A percentile compares a stretch with the other conserved stretches of the same genome.
These are phyloP conservation scores for Bugula neritina DNA, from an alignment of 2,888 invertebrate genomes.

Conservation along the genomic window DNA sequence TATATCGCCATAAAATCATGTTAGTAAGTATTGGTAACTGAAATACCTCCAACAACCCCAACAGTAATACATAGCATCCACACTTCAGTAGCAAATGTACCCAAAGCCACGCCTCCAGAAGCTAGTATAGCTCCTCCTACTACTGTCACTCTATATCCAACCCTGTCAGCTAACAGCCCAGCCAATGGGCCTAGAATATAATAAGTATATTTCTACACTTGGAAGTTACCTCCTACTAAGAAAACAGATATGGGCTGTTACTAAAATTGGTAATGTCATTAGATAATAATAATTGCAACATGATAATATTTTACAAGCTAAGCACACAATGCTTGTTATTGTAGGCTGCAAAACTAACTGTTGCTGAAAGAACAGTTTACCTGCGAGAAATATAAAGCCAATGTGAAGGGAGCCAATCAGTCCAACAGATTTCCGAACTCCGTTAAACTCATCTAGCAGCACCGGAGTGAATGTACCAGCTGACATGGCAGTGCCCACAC, in stretches of 20 bases:
- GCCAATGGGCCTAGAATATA: slow-evolving; percentile 34
- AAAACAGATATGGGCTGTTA: no score
- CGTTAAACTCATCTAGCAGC: background rate
- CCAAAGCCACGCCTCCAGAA: slow-evolving; percentile 36
- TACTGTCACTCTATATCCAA: slow-evolving; percentile 33
- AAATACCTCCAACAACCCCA: slow-evolving; percentile 36
- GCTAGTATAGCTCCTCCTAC: slow-evolving; percentile 35
- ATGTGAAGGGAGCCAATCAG: slow-evolving; percentile 35
- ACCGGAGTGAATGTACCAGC: slow-evolving; percentile 11
- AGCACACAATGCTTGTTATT: no score
- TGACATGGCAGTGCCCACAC: background rate
- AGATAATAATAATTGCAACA: no score
- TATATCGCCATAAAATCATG: no score
- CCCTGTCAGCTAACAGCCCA: slow-evolving; percentile 35
- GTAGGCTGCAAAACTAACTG: no score
- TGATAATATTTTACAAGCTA: no score
- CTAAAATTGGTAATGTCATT: no score
- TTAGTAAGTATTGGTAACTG: no score
- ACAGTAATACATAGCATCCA: slow-evolving; percentile 32
- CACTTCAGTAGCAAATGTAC: slow-evolving; percentile 33
- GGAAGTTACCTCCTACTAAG: no score
- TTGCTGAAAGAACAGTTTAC: no score
- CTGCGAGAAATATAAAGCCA: background rate
- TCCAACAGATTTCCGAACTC: slow-evolving; percentile 30
- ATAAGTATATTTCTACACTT: no score